phyloP scores from a whole-genome alignment of 2,113 vertebrate genomes.

The Callipepla californica region DNA sequence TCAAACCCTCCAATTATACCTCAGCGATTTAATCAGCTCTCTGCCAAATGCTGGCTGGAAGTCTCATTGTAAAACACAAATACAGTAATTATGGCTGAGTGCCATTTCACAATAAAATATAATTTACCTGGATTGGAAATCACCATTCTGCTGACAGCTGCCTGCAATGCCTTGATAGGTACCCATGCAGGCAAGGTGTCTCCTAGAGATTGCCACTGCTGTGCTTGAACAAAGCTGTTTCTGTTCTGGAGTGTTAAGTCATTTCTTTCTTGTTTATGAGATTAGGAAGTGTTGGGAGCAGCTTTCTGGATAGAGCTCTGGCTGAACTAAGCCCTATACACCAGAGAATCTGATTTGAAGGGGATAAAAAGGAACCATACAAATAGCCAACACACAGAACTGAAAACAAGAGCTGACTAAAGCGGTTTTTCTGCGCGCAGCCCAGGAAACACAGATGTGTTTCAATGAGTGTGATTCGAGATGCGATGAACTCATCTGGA shows the following conservation, averaged over 20 bases:
- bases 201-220: constrained; percentile 59
- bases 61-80: constrained; percentile 45
- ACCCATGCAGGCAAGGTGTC: neutral
- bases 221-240: constrained; percentile 58
- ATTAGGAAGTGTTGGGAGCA: constrained; percentile 61
- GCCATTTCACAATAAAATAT: constrained; percentile 57
- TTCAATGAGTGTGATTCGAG: constrained; percentile 29
- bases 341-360: constrained; percentile 51
- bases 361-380: constrained; percentile 2
- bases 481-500: constrained; percentile 59
- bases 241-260: constrained; percentile 68
- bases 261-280: constrained; percentile 55
- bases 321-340: constrained; percentile 58
- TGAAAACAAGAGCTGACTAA: constrained; percentile 42
- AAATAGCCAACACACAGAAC: constrained; percentile 59
- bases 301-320: constrained; percentile 56
- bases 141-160: constrained; percentile 62
- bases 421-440: neutral
- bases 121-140: constrained; percentile 60
- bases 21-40: constrained; percentile 73
- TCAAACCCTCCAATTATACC: constrained; percentile 74
- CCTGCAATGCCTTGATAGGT: constrained; percentile 32
- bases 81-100: constrained; percentile 54
- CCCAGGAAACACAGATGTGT: constrained; percentile 57
- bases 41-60: constrained; percentile 46